A percentile compares a stretch with the other conserved stretches of the same genome.
Conservation (phyloP, 1,140 invertebrate species). For the Choristoneura fumiferana region DNA sequence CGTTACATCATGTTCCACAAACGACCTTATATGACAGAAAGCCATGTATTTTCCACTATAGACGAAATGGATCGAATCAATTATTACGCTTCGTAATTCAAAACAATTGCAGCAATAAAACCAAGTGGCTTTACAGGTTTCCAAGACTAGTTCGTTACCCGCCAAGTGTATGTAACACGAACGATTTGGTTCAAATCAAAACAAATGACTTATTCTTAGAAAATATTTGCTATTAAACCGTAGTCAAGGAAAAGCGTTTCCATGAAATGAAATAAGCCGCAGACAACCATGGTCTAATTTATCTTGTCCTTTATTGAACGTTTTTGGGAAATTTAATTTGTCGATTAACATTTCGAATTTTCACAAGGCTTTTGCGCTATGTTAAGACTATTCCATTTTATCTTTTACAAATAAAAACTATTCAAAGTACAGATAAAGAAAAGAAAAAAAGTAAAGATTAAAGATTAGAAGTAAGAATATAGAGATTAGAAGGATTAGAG, state of each 20-base stretch:
- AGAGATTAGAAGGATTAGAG: too few relatives aligned
- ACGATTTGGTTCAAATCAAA: neutral
- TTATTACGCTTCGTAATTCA: slow-evolving; percentile 30
- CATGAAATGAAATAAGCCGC: neutral
- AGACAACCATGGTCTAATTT: neutral
- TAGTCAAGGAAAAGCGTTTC: neutral
- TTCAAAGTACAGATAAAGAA: too few relatives aligned
- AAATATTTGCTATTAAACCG: neutral
- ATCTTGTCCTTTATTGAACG: neutral
- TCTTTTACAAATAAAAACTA: too few relatives aligned
- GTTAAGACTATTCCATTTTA: too few relatives aligned
- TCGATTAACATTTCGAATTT: too few relatives aligned
- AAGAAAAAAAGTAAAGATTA: too few relatives aligned
- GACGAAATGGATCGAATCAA: slow-evolving; percentile 37
- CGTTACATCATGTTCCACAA: neutral
- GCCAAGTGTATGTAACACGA: neutral
- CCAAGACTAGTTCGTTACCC: slow-evolving; percentile 13
- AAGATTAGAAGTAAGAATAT: too few relatives aligned
- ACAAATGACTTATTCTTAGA: neutral
- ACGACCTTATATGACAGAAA: neutral
- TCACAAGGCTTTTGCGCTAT: too few relatives aligned
- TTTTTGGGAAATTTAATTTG: too few relatives aligned
- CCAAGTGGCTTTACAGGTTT: slow-evolving; percentile 5
- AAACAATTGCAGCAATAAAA: slow-evolving; percentile 29
- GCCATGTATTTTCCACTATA: neutral